phyloP scores from a whole-genome alignment of 2,797 vertebrate species.

The Prionace glauca region DNA sequence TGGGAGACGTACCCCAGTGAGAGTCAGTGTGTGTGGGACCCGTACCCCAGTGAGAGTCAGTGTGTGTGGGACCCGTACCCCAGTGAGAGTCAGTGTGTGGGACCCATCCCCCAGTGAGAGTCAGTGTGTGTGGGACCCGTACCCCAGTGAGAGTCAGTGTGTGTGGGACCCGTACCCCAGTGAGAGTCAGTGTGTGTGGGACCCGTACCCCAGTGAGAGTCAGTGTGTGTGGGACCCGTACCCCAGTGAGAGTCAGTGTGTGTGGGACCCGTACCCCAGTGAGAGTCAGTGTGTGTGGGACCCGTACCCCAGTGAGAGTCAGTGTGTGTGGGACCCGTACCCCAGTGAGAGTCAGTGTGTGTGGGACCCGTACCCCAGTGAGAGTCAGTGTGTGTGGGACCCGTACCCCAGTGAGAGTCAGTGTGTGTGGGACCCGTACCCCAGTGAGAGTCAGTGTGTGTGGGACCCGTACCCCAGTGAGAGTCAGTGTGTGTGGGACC shows the following conservation, averaged over 20 bases:
- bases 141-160: neutral
- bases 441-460: neutral
- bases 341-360: neutral
- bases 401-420: neutral
- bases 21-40: neutral
- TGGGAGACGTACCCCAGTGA: neutral
- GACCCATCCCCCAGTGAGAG: neutral
- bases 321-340: neutral
- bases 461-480: neutral
- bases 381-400: neutral
- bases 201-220: neutral
- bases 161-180: neutral
- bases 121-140: neutral
- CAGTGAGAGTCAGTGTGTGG: neutral
- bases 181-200: neutral
- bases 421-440: neutral
- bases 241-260: neutral
- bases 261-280: neutral
- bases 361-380: neutral
- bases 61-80: neutral
- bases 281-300: neutral
- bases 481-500: neutral
- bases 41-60: conserved; percentile 1
- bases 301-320: neutral
- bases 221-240: neutral